Evolutionary conservation across 1,140 invertebrate genomes (phyloP).

Genomic region (Heliothis subflexa): DNA sequence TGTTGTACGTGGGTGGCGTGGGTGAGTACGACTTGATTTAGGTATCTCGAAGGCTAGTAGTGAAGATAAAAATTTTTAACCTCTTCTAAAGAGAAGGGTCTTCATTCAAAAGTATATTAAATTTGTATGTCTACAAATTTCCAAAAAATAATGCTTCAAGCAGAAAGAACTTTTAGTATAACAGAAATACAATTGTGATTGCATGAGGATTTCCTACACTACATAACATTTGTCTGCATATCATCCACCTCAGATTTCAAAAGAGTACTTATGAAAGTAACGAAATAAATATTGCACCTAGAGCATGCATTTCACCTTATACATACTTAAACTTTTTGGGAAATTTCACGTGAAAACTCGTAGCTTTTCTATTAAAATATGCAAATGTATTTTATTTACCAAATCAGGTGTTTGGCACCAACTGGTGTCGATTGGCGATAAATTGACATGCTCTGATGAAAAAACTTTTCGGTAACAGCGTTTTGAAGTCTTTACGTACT

Average conservation of each 20-base stretch:
- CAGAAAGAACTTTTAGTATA: too few species aligned
- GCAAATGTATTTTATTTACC: not conserved
- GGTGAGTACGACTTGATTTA: too few species aligned
- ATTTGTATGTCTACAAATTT: too few species aligned
- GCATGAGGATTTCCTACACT: not conserved
- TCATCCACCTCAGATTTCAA: not conserved
- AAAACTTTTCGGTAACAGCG: slow-evolving; percentile 3
- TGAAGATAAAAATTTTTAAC: too few species aligned
- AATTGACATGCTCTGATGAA: slow-evolving; percentile 1
- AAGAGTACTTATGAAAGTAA: not conserved
- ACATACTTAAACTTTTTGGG: not conserved
- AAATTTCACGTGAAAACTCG: not conserved
- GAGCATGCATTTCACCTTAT: not conserved
- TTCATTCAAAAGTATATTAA: too few species aligned
- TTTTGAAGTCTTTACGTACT: not conserved
- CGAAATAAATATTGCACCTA: not conserved
- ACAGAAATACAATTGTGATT: too few species aligned
- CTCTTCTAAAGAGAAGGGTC: too few species aligned
- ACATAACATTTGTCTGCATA: not conserved
- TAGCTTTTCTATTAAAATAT: not conserved
- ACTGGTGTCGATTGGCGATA: slow-evolving; percentile 2
- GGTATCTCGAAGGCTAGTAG: too few species aligned
- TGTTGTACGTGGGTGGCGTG: too few species aligned
- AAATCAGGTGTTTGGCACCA: not conserved
- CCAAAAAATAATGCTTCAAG: too few species aligned